Conservation (phyloP, 2,888 invertebrate species). For the Parnassius smintheus region DNA sequence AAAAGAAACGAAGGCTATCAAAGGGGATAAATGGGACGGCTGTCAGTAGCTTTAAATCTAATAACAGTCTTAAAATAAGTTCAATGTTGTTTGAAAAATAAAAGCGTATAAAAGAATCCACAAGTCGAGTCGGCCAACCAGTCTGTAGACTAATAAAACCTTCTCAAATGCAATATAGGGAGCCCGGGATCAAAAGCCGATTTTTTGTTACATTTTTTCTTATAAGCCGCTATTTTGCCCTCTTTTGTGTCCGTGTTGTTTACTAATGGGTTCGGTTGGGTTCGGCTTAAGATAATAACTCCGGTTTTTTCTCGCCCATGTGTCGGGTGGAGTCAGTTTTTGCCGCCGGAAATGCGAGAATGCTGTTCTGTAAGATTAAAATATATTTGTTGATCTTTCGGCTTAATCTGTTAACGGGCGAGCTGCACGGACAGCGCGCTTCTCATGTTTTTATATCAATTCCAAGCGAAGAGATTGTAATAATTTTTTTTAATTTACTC, state of each 20-base stretch:
- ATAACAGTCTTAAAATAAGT: slow-evolving; percentile 25
- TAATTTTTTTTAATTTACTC: slow-evolving; percentile 50
- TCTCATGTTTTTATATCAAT: slow-evolving; percentile 51
- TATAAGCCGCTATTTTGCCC: slow-evolving; percentile 76
- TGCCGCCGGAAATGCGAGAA: slow-evolving; percentile 77
- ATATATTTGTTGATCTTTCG: slow-evolving; percentile 76
- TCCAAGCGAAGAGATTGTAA: slow-evolving; percentile 41
- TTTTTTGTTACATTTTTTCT: slow-evolving; percentile 75
- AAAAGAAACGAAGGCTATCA: neutral
- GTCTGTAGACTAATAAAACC: slow-evolving; percentile 74
- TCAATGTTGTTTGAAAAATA: slow-evolving; percentile 32
- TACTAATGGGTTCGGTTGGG: slow-evolving; percentile 81
- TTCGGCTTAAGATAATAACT: slow-evolving; percentile 81
- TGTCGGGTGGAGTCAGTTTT: slow-evolving; percentile 66
- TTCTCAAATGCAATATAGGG: slow-evolving; percentile 70
- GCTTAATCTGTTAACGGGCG: slow-evolving; percentile 65
- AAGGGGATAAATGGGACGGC: slow-evolving; percentile 10
- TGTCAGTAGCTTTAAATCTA: slow-evolving; percentile 26
- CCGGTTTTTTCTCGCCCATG: slow-evolving; percentile 75
- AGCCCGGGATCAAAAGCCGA: slow-evolving; percentile 74
- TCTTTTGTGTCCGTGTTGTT: slow-evolving; percentile 79
- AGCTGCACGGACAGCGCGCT: slow-evolving; percentile 43
- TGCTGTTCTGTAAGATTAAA: slow-evolving; percentile 72
- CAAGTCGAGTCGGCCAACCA: slow-evolving; percentile 59
- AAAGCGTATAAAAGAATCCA: slow-evolving; percentile 36